These are phyloP conservation scores for Euspilapteryx auroguttella DNA, from an alignment of 2,888 invertebrate species.

Conservation along the genomic window DNA sequence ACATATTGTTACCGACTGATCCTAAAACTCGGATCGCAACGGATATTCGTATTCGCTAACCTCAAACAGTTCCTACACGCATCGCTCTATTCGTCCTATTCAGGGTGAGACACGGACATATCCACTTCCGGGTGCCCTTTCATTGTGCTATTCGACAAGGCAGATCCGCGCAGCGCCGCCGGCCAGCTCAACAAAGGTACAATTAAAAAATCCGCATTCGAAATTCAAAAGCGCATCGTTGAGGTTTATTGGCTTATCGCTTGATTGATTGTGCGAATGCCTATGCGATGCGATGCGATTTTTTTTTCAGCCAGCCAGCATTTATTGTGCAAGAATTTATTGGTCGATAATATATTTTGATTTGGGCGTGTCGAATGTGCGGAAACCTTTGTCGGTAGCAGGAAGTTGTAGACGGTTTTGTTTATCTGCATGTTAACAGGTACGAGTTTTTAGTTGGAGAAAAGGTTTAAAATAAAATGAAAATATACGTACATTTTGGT, in stretches of 20 bases:
- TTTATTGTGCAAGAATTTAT: conserved; percentile 18
- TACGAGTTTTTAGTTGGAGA: conserved; percentile 15
- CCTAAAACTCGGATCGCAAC: too few relatives aligned
- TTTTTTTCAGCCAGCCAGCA: conserved; percentile 21
- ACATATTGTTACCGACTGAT: too few relatives aligned
- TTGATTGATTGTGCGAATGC: conserved; percentile 59
- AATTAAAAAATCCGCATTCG: conserved; percentile 52
- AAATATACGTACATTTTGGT: too few relatives aligned
- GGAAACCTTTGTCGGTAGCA: conserved; percentile 39
- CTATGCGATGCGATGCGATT: conserved; percentile 17
- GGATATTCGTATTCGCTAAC: too few relatives aligned
- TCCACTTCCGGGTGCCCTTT: conserved; percentile 50
- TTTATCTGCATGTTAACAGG: conserved; percentile 32
- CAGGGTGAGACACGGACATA: conserved; percentile 36
- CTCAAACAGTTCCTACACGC: too few relatives aligned
- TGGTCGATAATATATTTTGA: conserved; percentile 53
- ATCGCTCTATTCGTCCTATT: too few relatives aligned
- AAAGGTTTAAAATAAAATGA: conserved; percentile 7
- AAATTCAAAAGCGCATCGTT: conserved; percentile 60
- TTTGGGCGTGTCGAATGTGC: conserved; percentile 54
- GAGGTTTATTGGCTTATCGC: conserved; percentile 63
- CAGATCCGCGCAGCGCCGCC: conserved; percentile 47
- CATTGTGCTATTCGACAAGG: conserved; percentile 48
- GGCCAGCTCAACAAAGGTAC: conserved; percentile 35
- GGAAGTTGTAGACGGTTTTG: conserved; percentile 29